phyloP scores from a whole-genome alignment of 2,113 vertebrate genomes.

The Phylloscopus trochilus region DNA sequence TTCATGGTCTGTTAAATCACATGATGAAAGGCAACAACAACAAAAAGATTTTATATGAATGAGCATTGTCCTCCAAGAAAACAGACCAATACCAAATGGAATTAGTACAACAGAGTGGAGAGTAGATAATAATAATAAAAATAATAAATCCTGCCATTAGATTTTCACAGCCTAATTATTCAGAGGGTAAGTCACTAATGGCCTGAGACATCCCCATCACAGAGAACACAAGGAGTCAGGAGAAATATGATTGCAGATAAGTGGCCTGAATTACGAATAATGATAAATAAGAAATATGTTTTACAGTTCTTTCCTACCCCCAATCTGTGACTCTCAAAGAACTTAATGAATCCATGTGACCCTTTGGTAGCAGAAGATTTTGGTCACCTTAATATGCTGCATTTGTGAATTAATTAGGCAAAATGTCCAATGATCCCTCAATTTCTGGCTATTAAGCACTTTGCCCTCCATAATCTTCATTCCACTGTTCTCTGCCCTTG shows the following conservation, averaged over 20 bases:
- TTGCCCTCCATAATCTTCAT: neutral
- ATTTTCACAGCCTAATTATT: conserved; percentile 45
- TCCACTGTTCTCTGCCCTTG: neutral
- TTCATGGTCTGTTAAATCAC: conserved; percentile 61
- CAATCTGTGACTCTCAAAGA: neutral
- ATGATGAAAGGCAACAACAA: conserved; percentile 19
- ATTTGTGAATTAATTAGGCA: neutral
- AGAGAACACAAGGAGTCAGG: neutral
- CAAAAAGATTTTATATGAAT: neutral
- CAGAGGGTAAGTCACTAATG: conserved; percentile 45
- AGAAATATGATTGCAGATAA: conserved; percentile 20
- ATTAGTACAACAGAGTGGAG: neutral
- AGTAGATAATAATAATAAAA: conserved; percentile 6
- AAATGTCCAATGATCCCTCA: neutral
- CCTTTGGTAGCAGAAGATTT: neutral
- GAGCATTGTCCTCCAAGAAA: neutral
- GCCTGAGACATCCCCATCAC: conserved; percentile 41
- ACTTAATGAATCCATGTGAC: neutral
- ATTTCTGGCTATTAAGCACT: neutral
- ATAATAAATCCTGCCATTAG: conserved; percentile 19
- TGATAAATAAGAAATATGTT: conserved; percentile 26
- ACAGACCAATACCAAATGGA: neutral
- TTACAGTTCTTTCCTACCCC: neutral
- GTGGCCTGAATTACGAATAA: neutral
- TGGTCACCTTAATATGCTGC: neutral